Evolutionary conservation across 2,888 invertebrate species (phyloP).

Genomic region (Melieria crassipennis): DNA sequence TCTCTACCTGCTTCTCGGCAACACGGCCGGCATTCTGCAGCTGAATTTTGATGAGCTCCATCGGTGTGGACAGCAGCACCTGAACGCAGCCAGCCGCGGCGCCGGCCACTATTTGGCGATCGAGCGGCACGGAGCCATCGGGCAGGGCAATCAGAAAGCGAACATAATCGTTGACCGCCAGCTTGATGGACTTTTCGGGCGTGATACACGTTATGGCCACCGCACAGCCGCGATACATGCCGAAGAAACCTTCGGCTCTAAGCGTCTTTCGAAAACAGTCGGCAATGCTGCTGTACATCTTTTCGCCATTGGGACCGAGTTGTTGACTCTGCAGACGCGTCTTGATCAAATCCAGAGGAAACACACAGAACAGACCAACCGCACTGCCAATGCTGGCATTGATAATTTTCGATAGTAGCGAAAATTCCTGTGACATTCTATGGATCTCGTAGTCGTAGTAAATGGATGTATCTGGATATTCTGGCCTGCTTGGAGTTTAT

Average conservation of each 20-base stretch:
- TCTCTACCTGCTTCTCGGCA: constrained; percentile 74
- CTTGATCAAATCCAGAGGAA: constrained; percentile 97
- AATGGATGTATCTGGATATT: too few relatives aligned
- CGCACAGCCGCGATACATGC: constrained; percentile 97
- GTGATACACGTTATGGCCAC: constrained; percentile 92
- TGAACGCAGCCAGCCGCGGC: constrained; percentile 95
- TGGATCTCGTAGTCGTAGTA: too few relatives aligned
- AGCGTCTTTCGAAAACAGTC: constrained; percentile 96
- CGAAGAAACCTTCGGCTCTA: constrained; percentile 93
- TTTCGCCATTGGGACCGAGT: constrained; percentile 85
- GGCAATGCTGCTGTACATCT: constrained; percentile 91
- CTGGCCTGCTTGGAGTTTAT: too few relatives aligned
- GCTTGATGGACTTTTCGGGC: constrained; percentile 98
- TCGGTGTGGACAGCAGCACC: constrained; percentile 96
- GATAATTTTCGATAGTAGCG: constrained; percentile 23
- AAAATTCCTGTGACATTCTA: constrained; percentile 6
- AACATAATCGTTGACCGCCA: constrained; percentile 97
- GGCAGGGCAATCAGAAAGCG: constrained; percentile 80
- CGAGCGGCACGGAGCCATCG: constrained; percentile 77
- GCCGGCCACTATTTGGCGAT: constrained; percentile 93
- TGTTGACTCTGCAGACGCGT: constrained; percentile 97
- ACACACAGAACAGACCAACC: constrained; percentile 64
- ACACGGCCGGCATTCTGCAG: constrained; percentile 96
- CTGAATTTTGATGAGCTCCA: constrained; percentile 98
- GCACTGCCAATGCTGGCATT: constrained; percentile 19